Base-by-base conservation (phyloP, 2,113 vertebrate species). In the Pampusana beccarii region DNA sequence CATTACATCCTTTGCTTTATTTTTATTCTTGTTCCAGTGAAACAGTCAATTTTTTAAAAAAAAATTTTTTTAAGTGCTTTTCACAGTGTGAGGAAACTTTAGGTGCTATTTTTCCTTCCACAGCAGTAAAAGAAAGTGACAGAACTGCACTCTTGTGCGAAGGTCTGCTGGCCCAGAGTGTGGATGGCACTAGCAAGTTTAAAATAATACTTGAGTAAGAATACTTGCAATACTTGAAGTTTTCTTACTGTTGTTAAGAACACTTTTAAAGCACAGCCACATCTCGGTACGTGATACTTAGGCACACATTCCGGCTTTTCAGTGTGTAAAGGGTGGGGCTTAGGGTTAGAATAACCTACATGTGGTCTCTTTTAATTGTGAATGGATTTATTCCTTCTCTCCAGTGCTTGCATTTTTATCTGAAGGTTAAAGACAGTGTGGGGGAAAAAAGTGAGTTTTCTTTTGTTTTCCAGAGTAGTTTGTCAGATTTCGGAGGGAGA, bases 321-420 rank as follows among this genome's bases (percentile, higher is more conserved):
- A 80, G 0, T 88, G 80, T 91, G 75, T 58, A 87, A 87, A 83
- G 50, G 38, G 12, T 73, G 40, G 40, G 19, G 29, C 70, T 73
- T 92, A 89, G 71, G 50, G 62, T 77, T 74, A 62, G 24, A 24
- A 16, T 94, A 54, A 64, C n/a, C 21, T 94, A 19, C 17, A 51
- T 65, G 36, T 77, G 53, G 86, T 86, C 12, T n/a, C 24, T 97
- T 92, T 93, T 91, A 87, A 86, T 96, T 90, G 40, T 89, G 91
- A 46, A 94, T 8, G 28, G 51, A 86, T 94, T 95, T 97, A 96
- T 96, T 96, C 73, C 36, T 92, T 90, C 31, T 94, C 78, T 89
- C 74, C 66, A 69, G 26, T 74, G 70, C 88, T 96, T 97, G 66
- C 83, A 33, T 95, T 97, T 97, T 96, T 88, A 81, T 67, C 38